Conservation (phyloP, 2,113 vertebrate genomes). For the Dissostichus mawsoni region DNA sequence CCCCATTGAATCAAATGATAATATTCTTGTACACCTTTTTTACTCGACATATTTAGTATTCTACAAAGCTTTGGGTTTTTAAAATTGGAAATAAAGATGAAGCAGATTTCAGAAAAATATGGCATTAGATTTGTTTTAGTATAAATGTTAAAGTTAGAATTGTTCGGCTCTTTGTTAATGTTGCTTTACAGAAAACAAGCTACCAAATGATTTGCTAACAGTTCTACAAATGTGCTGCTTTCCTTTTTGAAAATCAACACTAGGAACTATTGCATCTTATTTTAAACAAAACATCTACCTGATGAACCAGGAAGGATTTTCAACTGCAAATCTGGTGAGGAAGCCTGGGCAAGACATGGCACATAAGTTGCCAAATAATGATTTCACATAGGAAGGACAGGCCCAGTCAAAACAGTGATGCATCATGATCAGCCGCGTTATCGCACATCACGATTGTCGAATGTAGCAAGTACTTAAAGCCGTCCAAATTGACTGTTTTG, state of each 20-base stretch:
- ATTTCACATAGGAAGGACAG: not conserved
- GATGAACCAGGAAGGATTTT: not conserved
- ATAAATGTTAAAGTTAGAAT: too few relatives aligned
- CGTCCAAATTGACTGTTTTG: conserved; percentile 23
- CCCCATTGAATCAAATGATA: too few relatives aligned
- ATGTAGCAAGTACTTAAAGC: conserved; percentile 14
- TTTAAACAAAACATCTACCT: not conserved
- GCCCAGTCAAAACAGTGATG: not conserved
- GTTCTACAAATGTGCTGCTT: not conserved
- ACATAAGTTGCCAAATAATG: not conserved
- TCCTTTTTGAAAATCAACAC: not conserved
- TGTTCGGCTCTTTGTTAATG: not conserved
- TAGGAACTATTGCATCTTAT: not conserved
- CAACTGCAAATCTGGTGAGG: conserved; percentile 3
- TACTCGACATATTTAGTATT: not conserved
- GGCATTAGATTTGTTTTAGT: too few relatives aligned
- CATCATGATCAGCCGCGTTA: not conserved
- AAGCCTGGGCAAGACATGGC: conserved; percentile 1
- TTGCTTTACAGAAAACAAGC: not conserved
- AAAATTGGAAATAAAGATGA: not conserved
- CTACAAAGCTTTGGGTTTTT: not conserved
- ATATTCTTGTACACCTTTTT: too few relatives aligned
- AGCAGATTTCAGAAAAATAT: too few relatives aligned
- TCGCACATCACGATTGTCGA: not conserved
- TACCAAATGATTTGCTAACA: not conserved